These are phyloP conservation scores for Montipora capricornis DNA, from an alignment of 64 coral and sea anemone species.

Conservation along the genomic window DNA sequence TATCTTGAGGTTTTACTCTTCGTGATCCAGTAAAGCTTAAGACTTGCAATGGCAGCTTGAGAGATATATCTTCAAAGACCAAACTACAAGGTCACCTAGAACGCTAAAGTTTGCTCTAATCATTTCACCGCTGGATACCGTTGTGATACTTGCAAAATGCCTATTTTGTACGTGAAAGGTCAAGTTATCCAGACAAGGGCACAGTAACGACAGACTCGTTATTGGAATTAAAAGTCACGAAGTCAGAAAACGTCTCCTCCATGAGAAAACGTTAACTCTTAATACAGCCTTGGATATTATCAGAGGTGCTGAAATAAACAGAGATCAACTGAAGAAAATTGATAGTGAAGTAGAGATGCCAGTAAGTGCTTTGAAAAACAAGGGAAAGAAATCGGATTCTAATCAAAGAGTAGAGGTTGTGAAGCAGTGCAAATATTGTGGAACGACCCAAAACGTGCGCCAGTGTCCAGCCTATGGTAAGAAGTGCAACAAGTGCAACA, in stretches of 20 bases:
- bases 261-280: neutral
- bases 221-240: neutral
- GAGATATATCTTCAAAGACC: no score
- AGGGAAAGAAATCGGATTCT: neutral
- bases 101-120: no score
- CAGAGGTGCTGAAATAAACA: neutral
- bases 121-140: no score
- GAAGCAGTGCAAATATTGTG: constrained; percentile 1
- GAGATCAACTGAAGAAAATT: neutral
- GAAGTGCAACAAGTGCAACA: neutral
- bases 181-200: no score
- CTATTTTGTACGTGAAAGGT: no score
- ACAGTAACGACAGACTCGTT: neutral
- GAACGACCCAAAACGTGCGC: neutral
- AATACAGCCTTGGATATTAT: constrained; percentile 1
- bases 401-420: neutral
- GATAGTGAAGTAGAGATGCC: neutral
- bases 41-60: no score
- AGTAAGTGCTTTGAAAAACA: neutral
- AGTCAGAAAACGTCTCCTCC: neutral
- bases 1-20: no score
- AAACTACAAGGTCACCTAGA: no score
- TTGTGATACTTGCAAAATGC: no score
- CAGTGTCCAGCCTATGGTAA: neutral
- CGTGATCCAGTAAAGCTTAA: no score